Base-by-base conservation (phyloP, 53 echinoderm and acorn worm species). In the Astropecten irregularis region DNA sequence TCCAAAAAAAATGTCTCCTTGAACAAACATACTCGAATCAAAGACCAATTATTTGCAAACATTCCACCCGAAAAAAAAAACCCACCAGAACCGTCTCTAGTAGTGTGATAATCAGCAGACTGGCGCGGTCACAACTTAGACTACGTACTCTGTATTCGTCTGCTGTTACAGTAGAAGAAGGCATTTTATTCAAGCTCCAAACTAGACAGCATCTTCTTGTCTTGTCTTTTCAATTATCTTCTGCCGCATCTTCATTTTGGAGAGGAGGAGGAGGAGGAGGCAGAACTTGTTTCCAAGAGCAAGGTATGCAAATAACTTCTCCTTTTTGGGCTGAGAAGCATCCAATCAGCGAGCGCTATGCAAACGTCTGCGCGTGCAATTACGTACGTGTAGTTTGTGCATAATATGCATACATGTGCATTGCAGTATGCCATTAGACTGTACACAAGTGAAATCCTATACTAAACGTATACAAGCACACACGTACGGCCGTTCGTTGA, bases 301-400 rank as follows among this genome's bases (percentile, higher is more conserved):
- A 40, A 77, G 77, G 77, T 77, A 79, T 79, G 79, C 79, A 60
- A 79, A 79, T 62, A 30, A 48, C 44, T 62, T 60, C 20, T 31
- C 37, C 29, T 42, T 62, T 66, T 79, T 79, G 40, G 19, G 47
- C 25, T 11, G 42, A 46, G 31, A 47, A 79, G 62, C 46, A 62
- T 47, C 79, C 79, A 79, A 79, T 79, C 79, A 79, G 79, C 60
- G 63, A 79, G 20, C 61, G 79, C 49, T 46, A 64, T 18, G 30
- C 11, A 42, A 42, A 42, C 6, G 42, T 6, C 42, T 11, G n/a
- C n/a, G 42, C 42, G 42, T 8, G 42, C 42, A 6, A 37, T 37
- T 64, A 18, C n/a, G 62, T 34, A 37, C 27, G 46, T 27, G 39
- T 68, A 46, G 68, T 22, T 46, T 68, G 46, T 46, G 33, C 42